Conservation (phyloP, 2,888 invertebrate species). For the Dryadula phaetusa region DNA sequence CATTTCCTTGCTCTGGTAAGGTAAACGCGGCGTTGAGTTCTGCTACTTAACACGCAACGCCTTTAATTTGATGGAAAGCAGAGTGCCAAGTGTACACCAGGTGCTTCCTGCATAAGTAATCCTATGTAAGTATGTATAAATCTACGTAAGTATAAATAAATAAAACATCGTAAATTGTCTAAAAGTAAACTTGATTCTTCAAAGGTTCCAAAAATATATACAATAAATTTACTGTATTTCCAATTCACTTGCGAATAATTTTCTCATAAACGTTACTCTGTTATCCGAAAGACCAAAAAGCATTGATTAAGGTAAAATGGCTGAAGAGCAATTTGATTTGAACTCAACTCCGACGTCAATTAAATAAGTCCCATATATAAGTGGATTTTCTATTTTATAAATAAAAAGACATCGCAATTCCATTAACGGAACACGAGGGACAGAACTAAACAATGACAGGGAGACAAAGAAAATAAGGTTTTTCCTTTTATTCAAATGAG, state of each 20-base stretch:
- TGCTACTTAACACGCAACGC: too few relatives aligned
- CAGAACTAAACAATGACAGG: slow-evolving; percentile 43
- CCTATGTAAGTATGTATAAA: too few relatives aligned
- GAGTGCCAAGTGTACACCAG: too few relatives aligned
- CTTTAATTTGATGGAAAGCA: too few relatives aligned
- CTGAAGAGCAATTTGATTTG: slow-evolving; percentile 22
- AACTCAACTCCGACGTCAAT: slow-evolving; percentile 22
- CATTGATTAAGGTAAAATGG: slow-evolving; percentile 14
- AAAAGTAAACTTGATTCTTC: neutral
- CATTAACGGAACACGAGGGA: slow-evolving; percentile 41
- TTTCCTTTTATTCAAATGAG: slow-evolving; percentile 78
- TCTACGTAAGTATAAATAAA: neutral
- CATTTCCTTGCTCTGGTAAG: too few relatives aligned
- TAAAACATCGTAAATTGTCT: neutral
- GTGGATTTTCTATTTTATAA: slow-evolving; percentile 39
- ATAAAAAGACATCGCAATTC: slow-evolving; percentile 44
- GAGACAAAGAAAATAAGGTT: slow-evolving; percentile 64
- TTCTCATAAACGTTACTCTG: neutral
- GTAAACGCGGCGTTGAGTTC: too few relatives aligned
- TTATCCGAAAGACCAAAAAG: neutral
- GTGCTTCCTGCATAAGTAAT: too few relatives aligned
- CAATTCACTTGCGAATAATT: neutral
- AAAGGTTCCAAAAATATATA: neutral
- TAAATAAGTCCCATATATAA: slow-evolving; percentile 35
- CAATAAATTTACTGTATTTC: neutral